A percentile compares a stretch with the other conserved stretches of the same genome.
Evolutionary conservation across 64 coral and sea anemone species (phyloP).

Genomic region (Hydrozoanthus tunicans): DNA sequence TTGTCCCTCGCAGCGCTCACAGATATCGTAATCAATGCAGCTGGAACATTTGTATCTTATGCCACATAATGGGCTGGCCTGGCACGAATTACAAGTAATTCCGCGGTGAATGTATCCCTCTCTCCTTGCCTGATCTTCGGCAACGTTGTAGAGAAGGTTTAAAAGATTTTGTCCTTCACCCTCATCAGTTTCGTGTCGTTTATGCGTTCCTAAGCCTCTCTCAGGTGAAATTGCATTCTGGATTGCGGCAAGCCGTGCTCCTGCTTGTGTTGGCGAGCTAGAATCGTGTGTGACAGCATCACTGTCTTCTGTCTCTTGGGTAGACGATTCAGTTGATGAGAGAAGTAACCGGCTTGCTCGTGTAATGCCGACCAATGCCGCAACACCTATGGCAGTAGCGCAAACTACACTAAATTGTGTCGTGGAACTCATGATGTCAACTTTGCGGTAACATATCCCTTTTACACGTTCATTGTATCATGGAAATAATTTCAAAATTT

Average conservation of each 20-base stretch:
- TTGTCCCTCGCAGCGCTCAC: conserved; percentile 85
- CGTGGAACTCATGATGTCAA: conserved; percentile 61
- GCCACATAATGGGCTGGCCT: conserved; percentile 91
- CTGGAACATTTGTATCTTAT: conserved; percentile 92
- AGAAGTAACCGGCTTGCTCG: conserved; percentile 15
- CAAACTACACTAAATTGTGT: conserved; percentile 64
- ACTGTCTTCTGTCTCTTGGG: conserved; percentile 19
- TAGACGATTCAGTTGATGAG: not conserved
- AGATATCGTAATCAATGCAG: conserved; percentile 97
- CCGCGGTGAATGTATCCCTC: conserved; percentile 97
- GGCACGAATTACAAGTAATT: conserved; percentile 95
- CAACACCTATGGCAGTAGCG: conserved; percentile 81
- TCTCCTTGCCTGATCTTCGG: conserved; percentile 90
- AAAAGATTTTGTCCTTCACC: conserved; percentile 80
- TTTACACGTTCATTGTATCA: conserved; percentile 4
- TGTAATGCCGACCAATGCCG: conserved; percentile 64
- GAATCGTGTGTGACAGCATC: not conserved
- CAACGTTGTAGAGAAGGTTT: conserved; percentile 88
- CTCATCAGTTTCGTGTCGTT: not conserved
- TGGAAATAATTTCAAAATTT: not conserved
- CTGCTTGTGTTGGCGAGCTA: not conserved
- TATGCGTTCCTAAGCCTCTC: conserved; percentile 13
- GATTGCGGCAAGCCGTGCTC: conserved; percentile 53
- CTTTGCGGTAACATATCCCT: not conserved
- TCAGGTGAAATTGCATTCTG: conserved; percentile 81